Conservation (phyloP, 2,797 vertebrate species). For the Squalus acanthias region DNA sequence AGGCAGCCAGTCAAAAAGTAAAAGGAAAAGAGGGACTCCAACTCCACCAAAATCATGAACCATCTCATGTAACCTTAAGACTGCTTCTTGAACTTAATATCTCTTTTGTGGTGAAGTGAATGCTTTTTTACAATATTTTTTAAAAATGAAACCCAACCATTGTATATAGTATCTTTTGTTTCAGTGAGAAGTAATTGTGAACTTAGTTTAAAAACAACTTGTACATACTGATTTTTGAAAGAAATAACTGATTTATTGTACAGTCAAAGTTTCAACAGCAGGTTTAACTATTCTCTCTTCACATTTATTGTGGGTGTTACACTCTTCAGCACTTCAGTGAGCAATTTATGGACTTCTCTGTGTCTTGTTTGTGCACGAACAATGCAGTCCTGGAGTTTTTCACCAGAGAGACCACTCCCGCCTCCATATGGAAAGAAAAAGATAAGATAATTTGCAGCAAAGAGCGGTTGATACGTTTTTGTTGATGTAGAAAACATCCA, state of each 20-base stretch:
- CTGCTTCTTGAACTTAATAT: background rate
- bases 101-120: slow-evolving; percentile 24
- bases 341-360: slow-evolving; percentile 77
- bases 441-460: background rate
- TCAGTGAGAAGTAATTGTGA: slow-evolving; percentile 17
- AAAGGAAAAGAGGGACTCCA: slow-evolving; percentile 77
- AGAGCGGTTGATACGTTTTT: background rate
- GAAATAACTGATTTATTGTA: slow-evolving; percentile 29
- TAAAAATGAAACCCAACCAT: slow-evolving; percentile 22
- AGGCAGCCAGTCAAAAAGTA: slow-evolving; percentile 96
- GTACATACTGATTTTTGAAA: slow-evolving; percentile 8
- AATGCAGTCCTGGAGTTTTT: slow-evolving; percentile 89
- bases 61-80: slow-evolving; percentile 39
- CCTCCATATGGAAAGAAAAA: slow-evolving; percentile 46
- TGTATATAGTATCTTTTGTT: slow-evolving; percentile 27
- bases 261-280: slow-evolving; percentile 2
- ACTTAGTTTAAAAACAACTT: slow-evolving; percentile 31
- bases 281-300: slow-evolving; percentile 23
- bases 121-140: background rate
- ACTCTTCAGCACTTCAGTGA: slow-evolving; percentile 75
- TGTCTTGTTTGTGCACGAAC: slow-evolving; percentile 74
- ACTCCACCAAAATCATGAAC: slow-evolving; percentile 70
- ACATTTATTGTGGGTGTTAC: slow-evolving; percentile 59
- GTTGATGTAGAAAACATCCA: background rate
- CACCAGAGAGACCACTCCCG: slow-evolving; percentile 72